Conservation (phyloP, 2,888 invertebrate genomes). For the Drosophila multiciliata region DNA sequence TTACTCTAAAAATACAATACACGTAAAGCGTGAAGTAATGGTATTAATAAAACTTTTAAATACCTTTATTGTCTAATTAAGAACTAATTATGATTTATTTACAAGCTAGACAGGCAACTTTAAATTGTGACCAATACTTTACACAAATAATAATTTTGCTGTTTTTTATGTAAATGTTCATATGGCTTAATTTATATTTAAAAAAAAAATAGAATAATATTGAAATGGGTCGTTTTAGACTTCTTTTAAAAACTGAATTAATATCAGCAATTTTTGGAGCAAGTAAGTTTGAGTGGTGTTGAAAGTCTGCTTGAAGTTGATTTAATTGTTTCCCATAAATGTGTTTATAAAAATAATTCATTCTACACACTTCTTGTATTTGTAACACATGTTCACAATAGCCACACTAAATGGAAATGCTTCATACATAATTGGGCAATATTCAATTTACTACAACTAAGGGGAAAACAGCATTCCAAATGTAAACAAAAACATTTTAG, state of each 20-base stretch:
- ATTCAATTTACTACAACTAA: constrained; percentile 40
- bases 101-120: neutral
- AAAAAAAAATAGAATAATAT: neutral
- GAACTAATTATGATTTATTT: neutral
- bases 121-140: neutral
- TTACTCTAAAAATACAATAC: neutral
- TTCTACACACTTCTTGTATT: neutral
- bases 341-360: neutral
- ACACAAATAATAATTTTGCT: neutral
- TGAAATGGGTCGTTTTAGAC: neutral
- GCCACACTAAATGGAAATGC: neutral
- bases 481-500: constrained; percentile 75
- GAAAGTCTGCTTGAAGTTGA: neutral
- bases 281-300: neutral
- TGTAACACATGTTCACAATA: neutral
- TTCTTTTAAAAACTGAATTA: neutral
- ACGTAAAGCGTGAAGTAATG: neutral
- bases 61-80: neutral
- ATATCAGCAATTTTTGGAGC: neutral
- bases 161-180: neutral
- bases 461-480: constrained; percentile 40
- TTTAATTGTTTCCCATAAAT: neutral
- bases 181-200: neutral
- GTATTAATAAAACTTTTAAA: neutral
- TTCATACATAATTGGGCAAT: constrained; percentile 45